Evolutionary conservation across 2,113 vertebrate genomes (phyloP), one percentile per base, ranked within the genome.

Genomic region (Amblyopsis rosae): DNA sequence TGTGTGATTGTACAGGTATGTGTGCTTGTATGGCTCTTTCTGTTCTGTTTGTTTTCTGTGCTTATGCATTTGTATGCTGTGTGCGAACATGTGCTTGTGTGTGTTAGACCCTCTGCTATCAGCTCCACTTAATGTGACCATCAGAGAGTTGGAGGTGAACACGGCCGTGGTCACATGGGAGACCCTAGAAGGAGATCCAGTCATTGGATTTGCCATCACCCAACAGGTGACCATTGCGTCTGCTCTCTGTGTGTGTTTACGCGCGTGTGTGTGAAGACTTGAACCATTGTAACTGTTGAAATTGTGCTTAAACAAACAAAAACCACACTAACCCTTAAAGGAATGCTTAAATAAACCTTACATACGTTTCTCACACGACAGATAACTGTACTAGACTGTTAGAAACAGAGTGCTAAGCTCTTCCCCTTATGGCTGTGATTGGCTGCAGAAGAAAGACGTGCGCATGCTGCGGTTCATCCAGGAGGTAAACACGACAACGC

Each of bases 401-500:
- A 51, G 11, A 51, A 10, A 11, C 9, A 7, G 9, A 10, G 4
- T 51, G 12, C 62, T 9, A 35, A n/a, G 15, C 47, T 19, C 41
- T 45, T 64, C 35, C 47, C 41, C 46, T 13, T 11, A n/a, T 41
- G n/a, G 19, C 51, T 60, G 61, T 54, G 50, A 2, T 69, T 65
- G 1, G 80, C 53, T 54, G 59, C 89, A 98, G 96, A 98, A 98
- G 86, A 98, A 98, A 88, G 96, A 98, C 3, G 95, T 96, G 54
- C 92, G 94, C 73, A 98, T 96, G 96, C 90, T 98, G 86, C 93
- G 96, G 71, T 96, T 98, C 90, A 98, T 98, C 91, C 96, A 98
- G 93, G 96, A 98, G 72, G 95, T 98, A 86, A 98, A 98, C 93
- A 98, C 96, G 78, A 98, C 96, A 89, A 98, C 95, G 2, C 96